Conservation (phyloP, 2,797 vertebrate genomes). For the Sebastolobus alascanus region DNA sequence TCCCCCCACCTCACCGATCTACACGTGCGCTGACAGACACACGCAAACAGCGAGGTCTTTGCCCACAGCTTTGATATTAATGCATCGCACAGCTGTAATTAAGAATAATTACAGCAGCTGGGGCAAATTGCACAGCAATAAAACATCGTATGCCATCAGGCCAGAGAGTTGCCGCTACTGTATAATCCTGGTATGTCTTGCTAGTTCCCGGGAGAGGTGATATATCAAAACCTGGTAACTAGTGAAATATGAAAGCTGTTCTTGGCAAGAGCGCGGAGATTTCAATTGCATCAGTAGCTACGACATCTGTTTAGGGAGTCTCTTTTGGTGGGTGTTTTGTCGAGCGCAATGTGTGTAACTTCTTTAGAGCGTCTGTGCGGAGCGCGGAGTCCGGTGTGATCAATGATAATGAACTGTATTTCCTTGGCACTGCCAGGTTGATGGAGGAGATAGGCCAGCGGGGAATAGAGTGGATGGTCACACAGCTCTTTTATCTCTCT, state of each 20-base stretch:
- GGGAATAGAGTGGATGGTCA: slow-evolving; percentile 53
- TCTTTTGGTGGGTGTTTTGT: slow-evolving; percentile 22
- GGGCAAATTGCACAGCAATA: slow-evolving; percentile 52
- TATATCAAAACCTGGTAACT: slow-evolving; percentile 32
- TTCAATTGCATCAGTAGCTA: slow-evolving; percentile 41
- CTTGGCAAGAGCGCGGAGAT: slow-evolving; percentile 19
- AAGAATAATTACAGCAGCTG: slow-evolving; percentile 70
- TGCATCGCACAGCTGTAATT: slow-evolving; percentile 64
- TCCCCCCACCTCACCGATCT: background rate
- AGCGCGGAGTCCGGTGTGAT: slow-evolving; percentile 50
- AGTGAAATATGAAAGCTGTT: slow-evolving; percentile 41
- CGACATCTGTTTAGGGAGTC: slow-evolving; percentile 48
- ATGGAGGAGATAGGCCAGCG: slow-evolving; percentile 60
- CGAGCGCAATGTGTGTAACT: slow-evolving; percentile 23
- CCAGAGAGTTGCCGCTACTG: slow-evolving; percentile 22
- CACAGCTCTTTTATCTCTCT: slow-evolving; percentile 65
- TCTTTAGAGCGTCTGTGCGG: slow-evolving; percentile 32
- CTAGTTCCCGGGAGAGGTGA: slow-evolving; percentile 14
- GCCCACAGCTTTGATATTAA: slow-evolving; percentile 55
- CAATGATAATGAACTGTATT: slow-evolving; percentile 73
- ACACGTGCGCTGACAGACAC: background rate
- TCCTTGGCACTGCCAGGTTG: slow-evolving; percentile 69
- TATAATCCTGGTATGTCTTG: slow-evolving; percentile 24
- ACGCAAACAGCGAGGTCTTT: slow-evolving; percentile 4
- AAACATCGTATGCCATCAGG: slow-evolving; percentile 37